phyloP scores from a whole-genome alignment of 2,797 vertebrate genomes.

The Betta splendens region DNA sequence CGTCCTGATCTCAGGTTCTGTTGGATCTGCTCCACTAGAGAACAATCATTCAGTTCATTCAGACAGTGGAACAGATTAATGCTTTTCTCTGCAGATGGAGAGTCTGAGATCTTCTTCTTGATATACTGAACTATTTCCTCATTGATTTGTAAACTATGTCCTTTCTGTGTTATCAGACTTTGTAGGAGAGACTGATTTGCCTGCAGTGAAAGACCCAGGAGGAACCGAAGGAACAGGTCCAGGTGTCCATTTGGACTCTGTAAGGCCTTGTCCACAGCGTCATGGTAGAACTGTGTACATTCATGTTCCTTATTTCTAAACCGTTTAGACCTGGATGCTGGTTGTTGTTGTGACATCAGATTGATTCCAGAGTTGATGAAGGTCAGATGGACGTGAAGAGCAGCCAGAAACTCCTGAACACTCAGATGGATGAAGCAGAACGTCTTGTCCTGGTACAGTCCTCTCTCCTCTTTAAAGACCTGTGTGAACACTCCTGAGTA shows the following conservation, averaged over 20 bases:
- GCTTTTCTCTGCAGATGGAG: constrained; percentile 4
- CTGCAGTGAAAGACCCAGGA: constrained; percentile 48
- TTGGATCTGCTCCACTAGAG: no score
- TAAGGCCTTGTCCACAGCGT: no score
- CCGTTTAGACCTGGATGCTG: no score
- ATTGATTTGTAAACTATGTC: neutral
- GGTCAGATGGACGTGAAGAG: no score
- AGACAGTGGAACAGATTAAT: no score
- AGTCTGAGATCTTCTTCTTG: constrained; percentile 4
- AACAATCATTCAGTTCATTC: no score
- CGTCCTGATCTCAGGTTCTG: no score
- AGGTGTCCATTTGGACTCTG: no score
- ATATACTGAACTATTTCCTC: constrained; percentile 6
- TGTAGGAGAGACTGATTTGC: constrained; percentile 35
- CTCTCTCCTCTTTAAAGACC: no score
- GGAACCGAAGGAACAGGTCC: no score
- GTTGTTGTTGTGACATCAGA: neutral
- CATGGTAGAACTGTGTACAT: constrained; percentile 14
- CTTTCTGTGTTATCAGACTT: neutral
- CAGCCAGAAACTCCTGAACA: constrained; percentile 56
- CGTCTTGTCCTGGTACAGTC: constrained; percentile 22
- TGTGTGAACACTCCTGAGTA: no score
- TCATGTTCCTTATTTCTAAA: no score
- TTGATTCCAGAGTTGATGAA: constrained; percentile 25
- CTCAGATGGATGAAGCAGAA: constrained; percentile 55